A percentile compares a stretch with the other conserved stretches of the same genome.
Conservation (phyloP, 2,888 invertebrate species). For the Ctena decussata region DNA sequence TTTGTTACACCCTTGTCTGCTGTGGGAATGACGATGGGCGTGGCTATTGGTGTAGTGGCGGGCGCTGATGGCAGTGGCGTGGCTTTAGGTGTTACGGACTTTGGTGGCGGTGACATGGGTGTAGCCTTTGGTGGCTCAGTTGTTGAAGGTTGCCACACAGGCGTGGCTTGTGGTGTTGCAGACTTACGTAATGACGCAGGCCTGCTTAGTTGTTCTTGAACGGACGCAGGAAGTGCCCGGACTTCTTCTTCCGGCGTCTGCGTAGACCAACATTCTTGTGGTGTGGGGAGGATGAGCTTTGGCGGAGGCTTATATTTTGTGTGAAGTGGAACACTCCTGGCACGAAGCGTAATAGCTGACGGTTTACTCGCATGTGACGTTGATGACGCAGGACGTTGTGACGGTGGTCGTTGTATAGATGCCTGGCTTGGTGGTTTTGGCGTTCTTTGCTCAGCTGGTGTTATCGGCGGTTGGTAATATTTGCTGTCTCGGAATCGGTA, state of each 20-base stretch:
- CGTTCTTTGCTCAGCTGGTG: conserved; percentile 60
- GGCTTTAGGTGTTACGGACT: conserved; percentile 15
- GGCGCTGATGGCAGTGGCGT: conserved; percentile 17
- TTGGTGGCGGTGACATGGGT: conserved; percentile 27
- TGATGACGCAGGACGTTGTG: conserved; percentile 9
- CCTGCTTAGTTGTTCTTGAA: conserved; percentile 21
- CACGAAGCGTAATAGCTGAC: conserved; percentile 48
- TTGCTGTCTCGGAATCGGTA: conserved; percentile 75
- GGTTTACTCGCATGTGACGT: neutral
- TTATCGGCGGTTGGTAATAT: conserved; percentile 72
- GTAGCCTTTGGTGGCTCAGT: neutral
- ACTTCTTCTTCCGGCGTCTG: conserved; percentile 72
- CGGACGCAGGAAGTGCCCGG: conserved; percentile 46
- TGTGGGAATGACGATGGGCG: neutral
- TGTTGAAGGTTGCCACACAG: conserved; percentile 27
- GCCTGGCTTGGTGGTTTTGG: conserved; percentile 40
- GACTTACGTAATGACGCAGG: neutral
- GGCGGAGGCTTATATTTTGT: conserved; percentile 74
- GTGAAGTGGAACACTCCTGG: conserved; percentile 74
- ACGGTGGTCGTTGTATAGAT: conserved; percentile 55
- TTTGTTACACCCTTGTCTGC: neutral
- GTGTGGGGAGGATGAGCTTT: conserved; percentile 74
- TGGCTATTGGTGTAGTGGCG: neutral
- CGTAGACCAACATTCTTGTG: conserved; percentile 77
- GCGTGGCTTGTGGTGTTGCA: neutral